phyloP scores from a whole-genome alignment of 2,888 invertebrate species.

The Abrostola triplasia region DNA sequence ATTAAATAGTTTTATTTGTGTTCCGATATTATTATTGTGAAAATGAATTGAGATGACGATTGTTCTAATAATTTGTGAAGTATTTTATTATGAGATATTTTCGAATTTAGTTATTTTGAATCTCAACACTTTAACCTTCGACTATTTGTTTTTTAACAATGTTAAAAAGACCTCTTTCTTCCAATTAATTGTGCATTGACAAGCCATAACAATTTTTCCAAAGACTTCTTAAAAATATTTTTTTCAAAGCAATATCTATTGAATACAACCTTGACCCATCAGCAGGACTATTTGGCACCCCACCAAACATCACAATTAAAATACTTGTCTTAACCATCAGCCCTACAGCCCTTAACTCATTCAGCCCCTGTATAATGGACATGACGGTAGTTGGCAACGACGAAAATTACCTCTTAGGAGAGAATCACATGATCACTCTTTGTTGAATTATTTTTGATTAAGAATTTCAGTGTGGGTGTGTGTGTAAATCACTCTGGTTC shows the following conservation, averaged over 20 bases:
- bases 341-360: background rate
- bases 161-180: too few species aligned
- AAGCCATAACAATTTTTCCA: too few species aligned
- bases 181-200: too few species aligned
- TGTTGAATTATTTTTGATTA: conserved; percentile 70
- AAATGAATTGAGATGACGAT: conserved; percentile 20
- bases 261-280: conserved; percentile 35
- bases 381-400: conserved; percentile 57
- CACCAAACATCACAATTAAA: conserved; percentile 45
- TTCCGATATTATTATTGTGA: conserved; percentile 12
- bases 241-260: conserved; percentile 25
- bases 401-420: conserved; percentile 20
- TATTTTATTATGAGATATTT: conserved; percentile 19
- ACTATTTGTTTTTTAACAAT: too few species aligned
- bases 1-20: conserved; percentile 46
- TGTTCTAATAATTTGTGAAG: conserved; percentile 22
- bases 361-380: background rate
- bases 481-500: conserved; percentile 57
- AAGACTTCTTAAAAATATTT: background rate
- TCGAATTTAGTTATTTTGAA: too few species aligned
- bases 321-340: conserved; percentile 22
- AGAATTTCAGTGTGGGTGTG: conserved; percentile 64
- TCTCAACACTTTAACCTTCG: too few species aligned
- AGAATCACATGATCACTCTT: conserved; percentile 66
- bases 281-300: conserved; percentile 37